Evolutionary conservation across 2,113 vertebrate genomes (phyloP), one percentile per base, ranked within the genome.

Genomic region (Gobio gobio): DNA sequence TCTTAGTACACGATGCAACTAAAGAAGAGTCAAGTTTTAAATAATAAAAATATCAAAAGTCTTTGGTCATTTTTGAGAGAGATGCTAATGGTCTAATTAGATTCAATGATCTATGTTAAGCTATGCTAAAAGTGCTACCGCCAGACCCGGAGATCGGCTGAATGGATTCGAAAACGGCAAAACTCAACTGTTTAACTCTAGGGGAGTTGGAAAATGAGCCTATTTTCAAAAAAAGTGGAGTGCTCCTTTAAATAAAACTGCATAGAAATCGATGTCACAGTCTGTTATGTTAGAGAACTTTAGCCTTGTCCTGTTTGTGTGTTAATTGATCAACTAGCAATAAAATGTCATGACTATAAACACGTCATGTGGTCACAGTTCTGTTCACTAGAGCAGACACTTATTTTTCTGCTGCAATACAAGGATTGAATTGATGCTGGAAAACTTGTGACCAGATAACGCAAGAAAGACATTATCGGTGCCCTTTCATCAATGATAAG

Each of bases 361-460:
- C 24, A 45, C 0, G 2, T 74, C 72, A 74, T 26, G 12, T 14
- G 70, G 72, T 26, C 72, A 74, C 72, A 74, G 47, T 24, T 74
- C 12, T 74, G 43, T 74, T n/a, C 43, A 47, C 43, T 26, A 24
- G 24, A 72, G 68, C 10, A 45, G 68, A 8, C 12, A 0, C 43
- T 14, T 16, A 3, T 49, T 74, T 58, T 40, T 77, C 3, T 40
- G 1, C 20, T 78, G 20, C 20, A 78, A 16, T 26, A 74, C 72
- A 74, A 74, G 43, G n/a, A 74, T 49, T 47, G 72, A 45, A 74
- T 16, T 74, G 72, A 74, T 49, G 72, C 72, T 74, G 72, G 43
- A 49, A 74, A 74, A 47, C 72, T 74, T 74, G 72, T 74, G 72
- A 74, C 72, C 45, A 74, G 72, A 74, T 24, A n/a, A 74, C 43